A percentile compares a stretch with the other conserved stretches of the same genome.
Evolutionary conservation across 2,888 invertebrate species (phyloP).

Genomic region (Endomychus coccineus): DNA sequence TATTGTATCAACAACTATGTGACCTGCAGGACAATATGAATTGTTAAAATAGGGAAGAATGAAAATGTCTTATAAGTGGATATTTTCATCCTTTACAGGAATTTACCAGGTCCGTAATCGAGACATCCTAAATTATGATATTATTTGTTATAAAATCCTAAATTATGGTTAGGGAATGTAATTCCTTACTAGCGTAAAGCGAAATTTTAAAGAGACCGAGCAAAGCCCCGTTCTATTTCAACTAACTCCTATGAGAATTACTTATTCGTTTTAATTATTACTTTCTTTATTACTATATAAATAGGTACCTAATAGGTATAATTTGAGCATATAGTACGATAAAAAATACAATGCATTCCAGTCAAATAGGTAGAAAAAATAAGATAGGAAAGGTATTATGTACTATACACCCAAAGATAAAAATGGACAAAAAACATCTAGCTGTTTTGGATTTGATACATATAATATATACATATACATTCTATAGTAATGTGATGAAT

Average conservation of each 20-base stretch:
- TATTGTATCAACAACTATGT: slow-evolving; percentile 7
- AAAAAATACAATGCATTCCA: slow-evolving; percentile 17
- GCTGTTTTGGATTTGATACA: slow-evolving; percentile 33
- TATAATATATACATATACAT: slow-evolving; percentile 32
- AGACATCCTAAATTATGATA: too few relatives aligned
- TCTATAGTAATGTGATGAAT: slow-evolving; percentile 29
- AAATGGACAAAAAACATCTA: slow-evolving; percentile 44
- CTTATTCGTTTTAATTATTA: slow-evolving; percentile 30
- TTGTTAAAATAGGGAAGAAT: slow-evolving; percentile 6
- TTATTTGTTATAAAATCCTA: not conserved
- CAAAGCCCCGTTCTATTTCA: too few relatives aligned
- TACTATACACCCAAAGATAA: slow-evolving; percentile 41
- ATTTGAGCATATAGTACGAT: slow-evolving; percentile 40
- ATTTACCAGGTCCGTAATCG: too few relatives aligned
- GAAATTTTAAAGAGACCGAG: not conserved
- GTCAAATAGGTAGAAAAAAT: slow-evolving; percentile 19
- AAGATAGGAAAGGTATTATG: slow-evolving; percentile 21
- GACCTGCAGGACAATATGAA: slow-evolving; percentile 12
- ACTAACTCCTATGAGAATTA: slow-evolving; percentile 24
- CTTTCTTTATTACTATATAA: slow-evolving; percentile 35
- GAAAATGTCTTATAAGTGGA: slow-evolving; percentile 6
- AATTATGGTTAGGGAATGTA: not conserved
- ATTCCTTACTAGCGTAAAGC: not conserved
- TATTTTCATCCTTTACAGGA: too few relatives aligned
- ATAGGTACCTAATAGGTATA: slow-evolving; percentile 40